Evolutionary conservation across 92 coral and sea anemone species (phyloP).

Genomic region (Siderastrea radians): DNA sequence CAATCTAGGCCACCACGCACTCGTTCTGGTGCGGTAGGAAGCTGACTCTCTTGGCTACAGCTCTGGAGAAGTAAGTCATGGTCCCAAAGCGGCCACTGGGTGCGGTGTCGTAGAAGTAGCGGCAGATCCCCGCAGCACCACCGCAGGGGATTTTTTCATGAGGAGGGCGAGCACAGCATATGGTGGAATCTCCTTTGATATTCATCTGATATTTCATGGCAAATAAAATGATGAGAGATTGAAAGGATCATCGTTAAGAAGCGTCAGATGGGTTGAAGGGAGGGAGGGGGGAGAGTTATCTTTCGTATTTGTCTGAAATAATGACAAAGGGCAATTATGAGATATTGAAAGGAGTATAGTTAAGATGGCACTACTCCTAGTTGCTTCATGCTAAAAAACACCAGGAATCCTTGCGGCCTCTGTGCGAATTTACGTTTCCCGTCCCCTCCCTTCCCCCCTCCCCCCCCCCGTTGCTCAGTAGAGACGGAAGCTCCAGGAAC

Average conservation of each 20-base stretch:
- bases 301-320: too few species aligned
- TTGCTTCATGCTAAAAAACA: too few species aligned
- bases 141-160: slow-evolving; percentile 88
- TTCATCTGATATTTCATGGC: slow-evolving; percentile 57
- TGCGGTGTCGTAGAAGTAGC: slow-evolving; percentile 97
- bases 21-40: slow-evolving; percentile 82
- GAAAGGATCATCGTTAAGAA: not conserved
- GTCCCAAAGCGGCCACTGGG: slow-evolving; percentile 99
- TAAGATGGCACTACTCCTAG: too few species aligned
- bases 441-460: too few species aligned
- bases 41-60: slow-evolving; percentile 86
- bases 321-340: too few species aligned
- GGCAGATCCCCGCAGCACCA: slow-evolving; percentile 94
- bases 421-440: too few species aligned
- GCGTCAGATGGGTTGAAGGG: not conserved
- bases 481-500: too few species aligned
- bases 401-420: too few species aligned
- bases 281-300: not conserved
- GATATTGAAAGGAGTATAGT: too few species aligned
- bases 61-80: slow-evolving; percentile 96
- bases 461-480: too few species aligned
- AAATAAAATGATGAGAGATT: not conserved
- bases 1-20: slow-evolving; percentile 55
- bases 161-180: slow-evolving; percentile 89
- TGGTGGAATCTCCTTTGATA: slow-evolving; percentile 89